Conservation (phyloP, 1,140 invertebrate species). For the Oscheius sp. region DNA sequence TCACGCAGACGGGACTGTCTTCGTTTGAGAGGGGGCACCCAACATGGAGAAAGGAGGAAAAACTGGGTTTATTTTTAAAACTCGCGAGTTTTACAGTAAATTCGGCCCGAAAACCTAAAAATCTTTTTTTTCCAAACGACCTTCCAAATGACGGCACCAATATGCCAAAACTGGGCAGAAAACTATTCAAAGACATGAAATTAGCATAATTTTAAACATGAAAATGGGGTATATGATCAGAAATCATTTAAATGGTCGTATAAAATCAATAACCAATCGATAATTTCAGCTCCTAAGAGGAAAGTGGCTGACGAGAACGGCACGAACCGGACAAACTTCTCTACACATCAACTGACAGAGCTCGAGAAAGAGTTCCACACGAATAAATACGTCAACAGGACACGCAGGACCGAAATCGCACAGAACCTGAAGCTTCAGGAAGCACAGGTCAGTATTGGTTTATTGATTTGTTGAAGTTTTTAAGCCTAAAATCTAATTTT, state of each 20-base stretch:
- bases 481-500: too few species aligned
- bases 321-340: constrained; percentile 82
- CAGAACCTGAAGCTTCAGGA: constrained; percentile 91
- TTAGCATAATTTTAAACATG: not conserved
- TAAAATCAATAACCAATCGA: not conserved
- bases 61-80: too few species aligned
- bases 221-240: not conserved
- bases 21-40: too few species aligned
- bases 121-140: too few species aligned
- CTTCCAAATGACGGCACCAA: not conserved
- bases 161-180: not conserved
- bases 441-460: constrained; percentile 70
- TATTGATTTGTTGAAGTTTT: too few species aligned
- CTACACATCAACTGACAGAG: constrained; percentile 96
- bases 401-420: constrained; percentile 93
- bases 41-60: too few species aligned
- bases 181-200: not conserved
- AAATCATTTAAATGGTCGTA: constrained; percentile 1
- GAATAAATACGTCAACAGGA: constrained; percentile 95
- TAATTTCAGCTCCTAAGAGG: constrained; percentile 29
- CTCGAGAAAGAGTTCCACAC: constrained; percentile 97
- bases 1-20: not conserved
- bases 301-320: constrained; percentile 29
- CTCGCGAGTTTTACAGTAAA: too few species aligned
- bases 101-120: too few species aligned